Conservation (phyloP, 2,113 vertebrate species). For the Enhydra lutris region DNA sequence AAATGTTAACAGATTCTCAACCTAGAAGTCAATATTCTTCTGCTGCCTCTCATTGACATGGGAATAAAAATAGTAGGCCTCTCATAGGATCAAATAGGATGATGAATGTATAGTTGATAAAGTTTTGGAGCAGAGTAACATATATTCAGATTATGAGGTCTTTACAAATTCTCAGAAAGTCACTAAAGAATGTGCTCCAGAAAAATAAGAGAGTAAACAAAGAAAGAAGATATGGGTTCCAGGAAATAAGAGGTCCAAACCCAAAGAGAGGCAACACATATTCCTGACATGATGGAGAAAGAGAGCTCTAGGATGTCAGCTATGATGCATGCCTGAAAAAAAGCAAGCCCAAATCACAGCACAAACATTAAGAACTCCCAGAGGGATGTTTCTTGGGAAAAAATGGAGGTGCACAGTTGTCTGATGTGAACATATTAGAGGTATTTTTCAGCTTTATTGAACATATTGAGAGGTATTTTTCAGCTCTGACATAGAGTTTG, state of each 20-base stretch:
- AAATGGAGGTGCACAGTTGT: neutral
- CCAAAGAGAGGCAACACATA: neutral
- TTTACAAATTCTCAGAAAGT: constrained; percentile 3
- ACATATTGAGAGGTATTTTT: neutral
- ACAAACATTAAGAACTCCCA: neutral
- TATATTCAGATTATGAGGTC: neutral
- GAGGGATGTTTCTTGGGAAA: neutral
- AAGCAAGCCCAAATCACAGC: neutral
- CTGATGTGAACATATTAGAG: neutral
- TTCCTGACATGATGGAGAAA: neutral
- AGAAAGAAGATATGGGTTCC: neutral
- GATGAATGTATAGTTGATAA: neutral
- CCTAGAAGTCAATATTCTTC: neutral
- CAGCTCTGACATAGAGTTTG: neutral
- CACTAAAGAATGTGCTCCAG: neutral
- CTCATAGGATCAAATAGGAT: neutral
- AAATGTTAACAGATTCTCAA: neutral
- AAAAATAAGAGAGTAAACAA: neutral
- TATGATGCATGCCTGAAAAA: neutral
- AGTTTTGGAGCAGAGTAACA: neutral
- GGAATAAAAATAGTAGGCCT: neutral
- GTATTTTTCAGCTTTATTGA: neutral
- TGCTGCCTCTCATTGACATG: neutral
- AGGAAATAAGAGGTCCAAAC: neutral
- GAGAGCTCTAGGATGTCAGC: neutral